These are phyloP conservation scores for Aldrovandia affinis DNA, from an alignment of 2,797 vertebrate genomes.

Conservation along the genomic window DNA sequence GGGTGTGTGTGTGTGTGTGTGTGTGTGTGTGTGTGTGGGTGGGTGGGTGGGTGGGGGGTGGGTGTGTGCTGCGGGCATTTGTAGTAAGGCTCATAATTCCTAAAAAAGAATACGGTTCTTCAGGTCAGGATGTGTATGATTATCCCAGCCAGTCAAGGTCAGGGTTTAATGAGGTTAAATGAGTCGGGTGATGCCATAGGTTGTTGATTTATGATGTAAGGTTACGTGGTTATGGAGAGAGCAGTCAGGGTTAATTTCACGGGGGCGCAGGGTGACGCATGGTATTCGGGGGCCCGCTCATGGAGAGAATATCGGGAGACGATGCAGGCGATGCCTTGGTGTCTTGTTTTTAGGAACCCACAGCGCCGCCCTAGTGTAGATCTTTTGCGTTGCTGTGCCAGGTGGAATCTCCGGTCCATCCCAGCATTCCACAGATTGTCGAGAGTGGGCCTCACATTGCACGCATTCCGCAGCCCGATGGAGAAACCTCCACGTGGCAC, in stretches of 20 bases:
- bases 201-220: background rate
- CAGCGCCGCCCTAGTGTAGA: slow-evolving; percentile 23
- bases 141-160: background rate
- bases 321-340: background rate
- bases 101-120: too few relatives aligned
- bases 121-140: background rate
- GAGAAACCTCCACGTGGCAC: background rate
- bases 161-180: background rate
- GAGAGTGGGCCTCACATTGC: slow-evolving; percentile 50
- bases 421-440: slow-evolving; percentile 42
- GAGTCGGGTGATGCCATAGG: background rate
- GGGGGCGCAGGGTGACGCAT: background rate
- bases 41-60: background rate
- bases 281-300: background rate
- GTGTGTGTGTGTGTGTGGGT: background rate
- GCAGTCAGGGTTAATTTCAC: background rate
- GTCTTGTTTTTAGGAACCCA: background rate
- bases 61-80: background rate
- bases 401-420: slow-evolving; percentile 33
- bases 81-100: background rate
- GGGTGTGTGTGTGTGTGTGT: background rate
- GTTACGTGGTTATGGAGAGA: background rate
- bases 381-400: background rate
- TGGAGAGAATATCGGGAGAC: background rate
- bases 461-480: slow-evolving; percentile 36